Percentiles rank a stretch among this genome's conserved stretches.
Evolutionary conservation across 2,797 vertebrate species (phyloP).

Genomic region (Alfaro cultratus): DNA sequence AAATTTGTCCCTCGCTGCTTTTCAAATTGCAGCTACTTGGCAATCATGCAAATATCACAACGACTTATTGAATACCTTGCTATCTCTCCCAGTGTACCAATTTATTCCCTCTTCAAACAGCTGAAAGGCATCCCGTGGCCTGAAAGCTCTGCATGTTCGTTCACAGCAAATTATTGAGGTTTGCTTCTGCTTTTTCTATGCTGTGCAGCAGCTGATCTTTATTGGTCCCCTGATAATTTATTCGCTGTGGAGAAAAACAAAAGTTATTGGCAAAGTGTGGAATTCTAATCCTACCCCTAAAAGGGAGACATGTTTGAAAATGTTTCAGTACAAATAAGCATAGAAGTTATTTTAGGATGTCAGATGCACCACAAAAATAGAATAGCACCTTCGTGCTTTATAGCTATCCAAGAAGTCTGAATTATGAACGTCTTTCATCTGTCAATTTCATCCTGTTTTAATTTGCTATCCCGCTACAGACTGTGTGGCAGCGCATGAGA

Average conservation of each 20-base stretch:
- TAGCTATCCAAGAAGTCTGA: neutral
- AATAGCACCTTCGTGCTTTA: neutral
- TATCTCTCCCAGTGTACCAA: constrained; percentile 38
- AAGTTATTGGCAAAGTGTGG: neutral
- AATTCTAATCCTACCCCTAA: neutral
- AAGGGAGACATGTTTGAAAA: neutral
- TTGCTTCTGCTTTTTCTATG: constrained; percentile 25
- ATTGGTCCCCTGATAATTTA: constrained; percentile 31
- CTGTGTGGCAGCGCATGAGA: constrained; percentile 13
- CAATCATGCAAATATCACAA: constrained; percentile 52
- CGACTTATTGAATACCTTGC: constrained; percentile 45
- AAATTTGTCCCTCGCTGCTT: constrained; percentile 44
- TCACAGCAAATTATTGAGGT: constrained; percentile 44
- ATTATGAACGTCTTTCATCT: constrained; percentile 5
- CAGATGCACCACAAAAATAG: constrained; percentile 1
- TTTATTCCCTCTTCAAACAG: constrained; percentile 53
- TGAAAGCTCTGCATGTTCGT: constrained; percentile 35
- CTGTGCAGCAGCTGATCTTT: constrained; percentile 28
- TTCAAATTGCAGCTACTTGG: constrained; percentile 54
- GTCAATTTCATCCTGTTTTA: constrained; percentile 17
- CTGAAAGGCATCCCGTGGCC: constrained; percentile 39
- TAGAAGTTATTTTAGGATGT: neutral
- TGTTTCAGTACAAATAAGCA: neutral
- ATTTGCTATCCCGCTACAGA: constrained; percentile 6
- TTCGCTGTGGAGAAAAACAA: constrained; percentile 10